phyloP scores from a whole-genome alignment of 2,113 vertebrate species.

The Phasianus colchicus region DNA sequence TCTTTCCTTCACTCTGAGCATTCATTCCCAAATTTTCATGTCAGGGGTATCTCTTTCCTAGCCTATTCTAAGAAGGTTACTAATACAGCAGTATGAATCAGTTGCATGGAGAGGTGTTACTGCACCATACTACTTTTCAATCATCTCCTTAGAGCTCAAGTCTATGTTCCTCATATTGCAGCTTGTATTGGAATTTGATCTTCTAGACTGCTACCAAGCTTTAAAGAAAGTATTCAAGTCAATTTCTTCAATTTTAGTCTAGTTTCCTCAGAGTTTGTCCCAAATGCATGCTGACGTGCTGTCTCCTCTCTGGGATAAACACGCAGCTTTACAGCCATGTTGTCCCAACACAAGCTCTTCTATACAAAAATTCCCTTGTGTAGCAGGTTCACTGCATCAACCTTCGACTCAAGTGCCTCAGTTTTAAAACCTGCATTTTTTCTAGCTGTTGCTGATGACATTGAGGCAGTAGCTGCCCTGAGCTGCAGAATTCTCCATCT shows the following conservation, averaged over 20 bases:
- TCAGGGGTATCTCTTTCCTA: conserved; percentile 4
- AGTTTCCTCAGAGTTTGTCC: background rate
- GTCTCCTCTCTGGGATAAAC: background rate
- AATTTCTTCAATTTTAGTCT: background rate
- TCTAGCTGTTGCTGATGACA: background rate
- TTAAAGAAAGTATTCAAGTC: background rate
- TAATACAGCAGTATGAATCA: background rate
- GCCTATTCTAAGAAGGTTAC: background rate
- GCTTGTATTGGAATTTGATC: background rate
- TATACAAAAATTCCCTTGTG: background rate
- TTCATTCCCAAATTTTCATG: background rate
- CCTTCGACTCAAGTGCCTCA: background rate
- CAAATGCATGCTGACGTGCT: background rate
- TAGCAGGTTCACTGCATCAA: background rate
- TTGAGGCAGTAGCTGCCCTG: background rate
- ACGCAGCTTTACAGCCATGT: background rate
- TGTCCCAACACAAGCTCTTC: background rate
- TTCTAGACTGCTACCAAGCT: background rate
- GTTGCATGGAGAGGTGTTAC: background rate
- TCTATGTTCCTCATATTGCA: background rate
- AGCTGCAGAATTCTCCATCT: background rate
- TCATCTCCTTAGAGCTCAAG: background rate
- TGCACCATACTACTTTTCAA: background rate
- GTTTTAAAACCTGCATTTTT: background rate
- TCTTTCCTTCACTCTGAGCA: conserved; percentile 1